Conservation (phyloP, 1,140 invertebrate species). For the Calephelis virginiensis region DNA sequence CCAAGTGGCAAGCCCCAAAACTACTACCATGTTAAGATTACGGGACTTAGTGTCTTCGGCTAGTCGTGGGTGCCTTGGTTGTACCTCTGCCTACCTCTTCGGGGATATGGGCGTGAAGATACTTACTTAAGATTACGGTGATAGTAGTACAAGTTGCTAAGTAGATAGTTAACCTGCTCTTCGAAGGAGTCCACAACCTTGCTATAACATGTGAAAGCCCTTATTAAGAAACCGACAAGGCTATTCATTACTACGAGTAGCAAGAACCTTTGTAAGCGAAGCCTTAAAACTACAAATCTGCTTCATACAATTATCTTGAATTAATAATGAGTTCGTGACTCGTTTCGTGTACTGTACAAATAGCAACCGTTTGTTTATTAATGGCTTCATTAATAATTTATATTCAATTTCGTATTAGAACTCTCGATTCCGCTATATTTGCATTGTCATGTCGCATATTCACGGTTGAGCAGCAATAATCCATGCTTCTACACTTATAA, state of each 20-base stretch:
- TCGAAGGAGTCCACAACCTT: too few relatives aligned
- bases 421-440: not conserved
- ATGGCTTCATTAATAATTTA: conserved; percentile 10
- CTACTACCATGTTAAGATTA: too few relatives aligned
- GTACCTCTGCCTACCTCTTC: too few relatives aligned
- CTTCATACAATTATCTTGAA: conserved; percentile 11
- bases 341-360: not conserved
- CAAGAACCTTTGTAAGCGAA: not conserved
- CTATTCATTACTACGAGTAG: not conserved
- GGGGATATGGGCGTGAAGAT: too few relatives aligned
- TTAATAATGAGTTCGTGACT: conserved; percentile 9
- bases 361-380: conserved; percentile 9
- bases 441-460: not conserved
- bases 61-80: too few relatives aligned
- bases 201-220: too few relatives aligned
- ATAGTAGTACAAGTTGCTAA: too few relatives aligned
- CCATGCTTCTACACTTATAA: too few relatives aligned
- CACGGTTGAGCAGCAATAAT: not conserved
- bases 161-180: too few relatives aligned
- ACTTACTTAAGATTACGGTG: too few relatives aligned
- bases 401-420: not conserved
- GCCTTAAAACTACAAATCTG: conserved; percentile 5
- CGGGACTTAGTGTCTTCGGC: too few relatives aligned
- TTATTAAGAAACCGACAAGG: not conserved
- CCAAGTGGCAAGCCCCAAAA: too few relatives aligned